These are phyloP conservation scores for Branchinecta sandiegonensis DNA, from an alignment of 2,888 invertebrate species.

Conservation along the genomic window DNA sequence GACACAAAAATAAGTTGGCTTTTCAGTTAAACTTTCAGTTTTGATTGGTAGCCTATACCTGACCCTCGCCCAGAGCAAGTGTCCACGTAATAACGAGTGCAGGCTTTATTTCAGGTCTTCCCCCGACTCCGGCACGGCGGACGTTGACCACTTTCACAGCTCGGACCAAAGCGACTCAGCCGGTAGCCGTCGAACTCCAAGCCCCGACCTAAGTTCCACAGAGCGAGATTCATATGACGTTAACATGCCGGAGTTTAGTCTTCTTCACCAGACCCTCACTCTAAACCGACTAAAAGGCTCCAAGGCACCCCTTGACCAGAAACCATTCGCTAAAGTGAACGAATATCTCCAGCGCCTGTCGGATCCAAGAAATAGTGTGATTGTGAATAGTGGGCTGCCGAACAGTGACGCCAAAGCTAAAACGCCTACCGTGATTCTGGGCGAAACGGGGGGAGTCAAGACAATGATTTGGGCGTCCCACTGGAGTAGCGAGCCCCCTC, in stretches of 20 bases:
- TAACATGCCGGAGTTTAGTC: conserved; percentile 1
- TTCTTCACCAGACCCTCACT: conserved; percentile 9
- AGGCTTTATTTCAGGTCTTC: conserved; percentile 8
- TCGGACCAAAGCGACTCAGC: not conserved
- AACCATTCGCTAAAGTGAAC: not conserved
- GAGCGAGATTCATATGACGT: conserved; percentile 12
- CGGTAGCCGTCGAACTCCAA: not conserved
- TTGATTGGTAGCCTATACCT: too few species aligned
- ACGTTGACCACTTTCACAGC: not conserved
- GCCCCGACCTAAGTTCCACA: not conserved
- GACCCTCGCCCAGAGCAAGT: too few species aligned
- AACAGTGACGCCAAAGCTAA: conserved; percentile 31
- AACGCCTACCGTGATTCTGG: conserved; percentile 80
- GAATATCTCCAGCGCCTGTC: conserved; percentile 1
- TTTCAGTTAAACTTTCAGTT: too few species aligned
- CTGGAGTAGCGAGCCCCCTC: conserved; percentile 21
- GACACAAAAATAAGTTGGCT: too few species aligned
- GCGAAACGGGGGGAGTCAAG: conserved; percentile 55
- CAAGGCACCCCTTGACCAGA: not conserved
- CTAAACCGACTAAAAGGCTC: not conserved
- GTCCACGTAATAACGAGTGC: not conserved
- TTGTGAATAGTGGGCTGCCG: not conserved
- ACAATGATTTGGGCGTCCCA: conserved; percentile 26
- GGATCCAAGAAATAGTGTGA: conserved; percentile 1
- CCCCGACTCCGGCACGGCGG: not conserved